Evolutionary conservation across 2,888 invertebrate species (phyloP), one percentile per base, ranked within the genome.

Genomic region (Tinea semifulvella): DNA sequence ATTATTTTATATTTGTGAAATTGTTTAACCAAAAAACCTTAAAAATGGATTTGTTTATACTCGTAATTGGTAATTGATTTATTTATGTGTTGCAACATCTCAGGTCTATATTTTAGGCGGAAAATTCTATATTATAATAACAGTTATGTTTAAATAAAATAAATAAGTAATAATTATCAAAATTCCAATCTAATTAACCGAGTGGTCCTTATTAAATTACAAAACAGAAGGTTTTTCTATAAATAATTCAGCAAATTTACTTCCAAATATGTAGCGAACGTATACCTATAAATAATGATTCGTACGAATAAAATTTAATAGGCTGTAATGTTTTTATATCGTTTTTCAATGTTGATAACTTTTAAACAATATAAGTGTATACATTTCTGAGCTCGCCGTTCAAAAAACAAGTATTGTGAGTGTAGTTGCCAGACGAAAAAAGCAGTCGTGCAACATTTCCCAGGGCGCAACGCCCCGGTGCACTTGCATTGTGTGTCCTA

Each of bases 401-500:
- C 69, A 76, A 79, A 79, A 77, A 79, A 79, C 73, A 65, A 79
- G 67, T 68, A 76, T 69, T 66, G 68, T 70, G 73, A 76, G 75
- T 79, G 65, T 69, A 76, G 68, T 75, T 74, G 76, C 77, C 80
- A 79, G 80, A 80, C 79, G 80, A 79, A 79, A 80, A 80, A 80
- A 80, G 79, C 77, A 75, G 80, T 79, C 77, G 75, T 61, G 72
- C 80, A 79, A 80, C 80, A 80, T 80, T 79, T 79, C 77, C 76
- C 74, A 70, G 72, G 74, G 77, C 77, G 68, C 80, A 74, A 68
- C 76, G 79, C 79, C 77, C 75, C 68, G 74, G 63, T 73, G 75
- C 74, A 70, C 70, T 69, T 62, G 67, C 68, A 74, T 80, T 80
- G 77, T 79, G 79, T 63, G 70, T 70, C 69, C 65, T 71, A 73